Evolutionary conservation across 2,888 invertebrate species (phyloP), one percentile per base, ranked within the genome.

Genomic region (Pasiphila rectangulata): DNA sequence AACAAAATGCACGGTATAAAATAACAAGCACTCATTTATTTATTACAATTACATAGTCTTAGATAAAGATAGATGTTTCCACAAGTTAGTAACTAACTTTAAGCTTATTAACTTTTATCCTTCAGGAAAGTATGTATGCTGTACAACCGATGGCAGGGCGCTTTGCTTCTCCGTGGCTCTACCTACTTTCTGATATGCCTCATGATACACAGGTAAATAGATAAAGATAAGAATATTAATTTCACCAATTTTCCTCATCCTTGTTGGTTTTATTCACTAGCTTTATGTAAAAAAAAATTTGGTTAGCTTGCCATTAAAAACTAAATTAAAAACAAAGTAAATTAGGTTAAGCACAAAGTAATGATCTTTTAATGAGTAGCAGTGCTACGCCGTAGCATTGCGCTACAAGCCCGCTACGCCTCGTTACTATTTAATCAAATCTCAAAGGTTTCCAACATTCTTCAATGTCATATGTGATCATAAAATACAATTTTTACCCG

Each of bases 61-160:
- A n/a, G n/a, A n/a, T n/a, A n/a, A n/a, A n/a, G n/a, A n/a, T n/a
- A n/a, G n/a, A n/a, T n/a, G n/a, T n/a, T n/a, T n/a, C n/a, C n/a
- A n/a, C n/a, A n/a, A n/a, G n/a, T n/a, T n/a, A n/a, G n/a, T n/a
- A n/a, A n/a, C n/a, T n/a, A n/a, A n/a, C n/a, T n/a, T n/a, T n/a
- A n/a, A n/a, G n/a, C n/a, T n/a, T n/a, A 40, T 47, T 51, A 41
- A 42, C 47, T 46, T 35, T 51, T 24, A 30, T 39, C 47, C 36
- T 39, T 25, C 59, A 82, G 85, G 84, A 83, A 52, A 72, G 63
- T 52, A 59, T 82, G 56, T 91, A 90, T 68, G 83, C 87, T 19
- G 68, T 89, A 51, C 89, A 90, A 15, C 81, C 89, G 51, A 69
- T 90, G 69, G 80, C 88, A 17, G 87, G 88, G n/a, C 91, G 90